Evolutionary conservation across 1,140 invertebrate genomes (phyloP).

Genomic region (Mercenaria mercenaria): DNA sequence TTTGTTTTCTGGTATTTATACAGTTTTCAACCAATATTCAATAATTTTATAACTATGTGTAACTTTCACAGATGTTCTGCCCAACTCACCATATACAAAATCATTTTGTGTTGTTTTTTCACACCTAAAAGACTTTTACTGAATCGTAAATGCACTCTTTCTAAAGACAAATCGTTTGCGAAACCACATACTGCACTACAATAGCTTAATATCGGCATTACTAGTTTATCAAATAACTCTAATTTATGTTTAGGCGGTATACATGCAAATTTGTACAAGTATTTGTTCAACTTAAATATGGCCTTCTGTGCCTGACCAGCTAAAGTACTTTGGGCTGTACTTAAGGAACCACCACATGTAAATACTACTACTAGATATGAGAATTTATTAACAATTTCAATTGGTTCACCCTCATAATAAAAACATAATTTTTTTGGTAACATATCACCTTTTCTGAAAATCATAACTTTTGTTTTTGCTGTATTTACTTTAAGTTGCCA

Average conservation of each 20-base stretch:
- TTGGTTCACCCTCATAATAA: neutral
- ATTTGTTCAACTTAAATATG: constrained; percentile 14
- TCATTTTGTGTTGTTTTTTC: neutral
- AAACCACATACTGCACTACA: neutral
- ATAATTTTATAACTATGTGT: neutral
- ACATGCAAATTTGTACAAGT: constrained; percentile 7
- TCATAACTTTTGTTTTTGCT: neutral
- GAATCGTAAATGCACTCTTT: neutral
- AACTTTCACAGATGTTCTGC: neutral
- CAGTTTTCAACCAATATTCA: neutral
- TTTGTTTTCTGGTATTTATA: neutral
- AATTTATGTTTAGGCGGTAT: neutral
- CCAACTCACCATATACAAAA: neutral
- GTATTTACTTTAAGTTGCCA: constrained; percentile 25
- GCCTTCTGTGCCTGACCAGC: neutral
- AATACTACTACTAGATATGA: neutral
- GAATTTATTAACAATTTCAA: constrained; percentile 1
- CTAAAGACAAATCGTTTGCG: neutral
- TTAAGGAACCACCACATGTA: neutral
- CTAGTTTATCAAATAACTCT: no score
- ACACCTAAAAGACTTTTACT: neutral
- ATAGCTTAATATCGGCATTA: neutral
- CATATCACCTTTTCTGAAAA: neutral
- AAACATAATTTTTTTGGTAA: neutral
- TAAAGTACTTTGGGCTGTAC: neutral